Conservation (phyloP, 2,113 vertebrate species). For the Sialia sialis region DNA sequence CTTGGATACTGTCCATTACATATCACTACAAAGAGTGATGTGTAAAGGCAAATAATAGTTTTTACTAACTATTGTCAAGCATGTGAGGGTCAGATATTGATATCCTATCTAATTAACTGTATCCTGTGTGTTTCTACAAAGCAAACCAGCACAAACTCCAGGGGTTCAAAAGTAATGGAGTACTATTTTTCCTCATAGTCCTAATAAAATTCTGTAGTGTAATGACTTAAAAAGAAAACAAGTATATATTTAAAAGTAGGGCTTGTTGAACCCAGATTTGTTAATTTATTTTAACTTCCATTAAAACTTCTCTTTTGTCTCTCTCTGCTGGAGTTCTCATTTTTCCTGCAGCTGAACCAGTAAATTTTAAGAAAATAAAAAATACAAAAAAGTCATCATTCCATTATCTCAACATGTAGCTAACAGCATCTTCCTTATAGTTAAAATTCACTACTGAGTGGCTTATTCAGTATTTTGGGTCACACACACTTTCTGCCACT, state of each 20-base stretch:
- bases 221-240: neutral
- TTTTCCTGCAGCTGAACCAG: neutral
- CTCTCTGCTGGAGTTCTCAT: neutral
- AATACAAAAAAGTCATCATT: neutral
- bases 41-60: neutral
- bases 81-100: neutral
- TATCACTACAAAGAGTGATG: neutral
- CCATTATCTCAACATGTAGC: neutral
- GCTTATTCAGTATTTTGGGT: neutral
- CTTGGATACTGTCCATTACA: neutral
- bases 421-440: neutral
- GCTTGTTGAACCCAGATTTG: neutral
- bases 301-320: neutral
- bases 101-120: neutral
- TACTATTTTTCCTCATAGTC: neutral
- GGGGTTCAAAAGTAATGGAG: neutral
- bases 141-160: neutral
- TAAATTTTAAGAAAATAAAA: neutral
- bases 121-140: neutral
- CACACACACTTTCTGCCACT: neutral
- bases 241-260: neutral
- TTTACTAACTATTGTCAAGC: neutral
- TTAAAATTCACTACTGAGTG: neutral
- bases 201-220: neutral
- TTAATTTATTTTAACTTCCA: neutral